Evolutionary conservation across 2,797 vertebrate species (phyloP).

Genomic region (Bovichtus diacanthus): DNA sequence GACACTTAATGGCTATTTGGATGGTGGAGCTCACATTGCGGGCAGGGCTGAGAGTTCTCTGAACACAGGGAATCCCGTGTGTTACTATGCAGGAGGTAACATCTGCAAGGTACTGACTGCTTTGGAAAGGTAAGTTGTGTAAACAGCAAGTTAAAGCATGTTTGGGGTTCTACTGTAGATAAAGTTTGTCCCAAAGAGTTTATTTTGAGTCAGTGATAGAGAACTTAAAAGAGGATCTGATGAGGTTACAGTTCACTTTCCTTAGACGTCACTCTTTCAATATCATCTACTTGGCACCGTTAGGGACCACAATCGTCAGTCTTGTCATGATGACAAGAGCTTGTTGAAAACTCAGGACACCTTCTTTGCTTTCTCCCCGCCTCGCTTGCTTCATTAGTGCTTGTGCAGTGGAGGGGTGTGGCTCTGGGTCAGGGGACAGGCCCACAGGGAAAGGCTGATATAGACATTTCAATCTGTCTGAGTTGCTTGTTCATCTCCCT

Average conservation of each 20-base stretch:
- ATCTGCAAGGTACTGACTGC: slow-evolving; percentile 18
- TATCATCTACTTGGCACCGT: slow-evolving; percentile 20
- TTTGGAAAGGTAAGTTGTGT: background rate
- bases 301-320: slow-evolving; percentile 1
- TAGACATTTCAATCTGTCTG: slow-evolving; percentile 71
- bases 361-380: slow-evolving; percentile 4
- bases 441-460: slow-evolving; percentile 68
- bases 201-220: background rate
- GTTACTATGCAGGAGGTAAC: slow-evolving; percentile 34
- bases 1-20: slow-evolving; percentile 50
- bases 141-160: background rate
- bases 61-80: slow-evolving; percentile 37
- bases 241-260: background rate
- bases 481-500: slow-evolving; percentile 58
- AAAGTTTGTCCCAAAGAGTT: background rate
- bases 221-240: background rate
- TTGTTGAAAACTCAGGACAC: slow-evolving; percentile 38
- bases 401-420: slow-evolving; percentile 37
- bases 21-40: slow-evolving; percentile 30
- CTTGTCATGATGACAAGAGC: slow-evolving; percentile 52
- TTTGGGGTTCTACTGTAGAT: background rate
- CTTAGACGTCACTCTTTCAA: slow-evolving; percentile 1
- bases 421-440: slow-evolving; percentile 51
- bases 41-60: slow-evolving; percentile 45
- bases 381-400: slow-evolving; percentile 38